Conservation (phyloP, 2,797 vertebrate species). For the Phataginus tetradactyla region DNA sequence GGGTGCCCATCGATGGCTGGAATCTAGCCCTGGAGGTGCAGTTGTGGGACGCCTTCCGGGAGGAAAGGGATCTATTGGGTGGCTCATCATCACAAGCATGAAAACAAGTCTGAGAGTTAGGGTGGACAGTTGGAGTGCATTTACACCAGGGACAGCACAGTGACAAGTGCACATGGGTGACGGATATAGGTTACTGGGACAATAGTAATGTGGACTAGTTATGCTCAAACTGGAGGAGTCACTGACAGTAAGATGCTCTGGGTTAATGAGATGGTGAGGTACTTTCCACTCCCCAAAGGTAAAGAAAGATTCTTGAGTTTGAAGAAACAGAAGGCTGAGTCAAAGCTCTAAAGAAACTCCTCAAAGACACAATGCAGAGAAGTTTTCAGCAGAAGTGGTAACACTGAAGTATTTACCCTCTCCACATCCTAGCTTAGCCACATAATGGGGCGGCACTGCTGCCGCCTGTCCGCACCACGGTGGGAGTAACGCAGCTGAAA, state of each 20-base stretch:
- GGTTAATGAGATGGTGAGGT: background rate
- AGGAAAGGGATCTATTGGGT: background rate
- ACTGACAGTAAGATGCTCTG: background rate
- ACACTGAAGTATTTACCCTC: background rate
- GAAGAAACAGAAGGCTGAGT: background rate
- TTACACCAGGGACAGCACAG: background rate
- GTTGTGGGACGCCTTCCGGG: background rate
- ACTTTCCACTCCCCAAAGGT: background rate
- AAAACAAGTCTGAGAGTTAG: background rate
- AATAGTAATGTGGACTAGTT: background rate
- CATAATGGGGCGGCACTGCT: background rate
- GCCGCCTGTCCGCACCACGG: background rate
- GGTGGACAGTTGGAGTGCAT: background rate
- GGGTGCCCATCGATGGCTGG: background rate
- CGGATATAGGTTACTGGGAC: background rate
- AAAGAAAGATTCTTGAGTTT: background rate
- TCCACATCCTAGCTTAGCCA: background rate
- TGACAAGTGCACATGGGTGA: background rate
- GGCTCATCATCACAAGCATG: background rate
- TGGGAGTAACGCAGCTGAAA: slow-evolving; percentile 54
- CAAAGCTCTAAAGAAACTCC: background rate
- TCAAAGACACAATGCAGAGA: background rate
- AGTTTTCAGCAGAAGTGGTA: background rate
- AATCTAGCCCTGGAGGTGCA: background rate
- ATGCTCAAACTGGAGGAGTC: background rate